phyloP scores from a whole-genome alignment of 2,113 vertebrate species.

The Oncorhynchus nerka region DNA sequence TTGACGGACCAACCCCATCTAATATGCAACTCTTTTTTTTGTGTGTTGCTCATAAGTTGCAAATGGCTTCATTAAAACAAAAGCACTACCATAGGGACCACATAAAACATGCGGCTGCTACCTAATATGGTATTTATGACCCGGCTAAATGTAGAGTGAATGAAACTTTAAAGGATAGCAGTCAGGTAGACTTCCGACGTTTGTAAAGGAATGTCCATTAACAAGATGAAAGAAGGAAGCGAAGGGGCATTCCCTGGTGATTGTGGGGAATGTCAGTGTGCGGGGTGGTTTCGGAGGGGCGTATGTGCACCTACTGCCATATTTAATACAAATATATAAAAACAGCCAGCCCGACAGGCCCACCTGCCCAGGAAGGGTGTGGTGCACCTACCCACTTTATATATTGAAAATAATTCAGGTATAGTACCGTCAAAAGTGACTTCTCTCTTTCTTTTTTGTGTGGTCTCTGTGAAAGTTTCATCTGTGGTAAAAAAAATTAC shows the following conservation, averaged over 20 bases:
- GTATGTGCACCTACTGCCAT: conserved; percentile 61
- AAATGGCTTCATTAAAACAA: conserved; percentile 99
- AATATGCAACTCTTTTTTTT: conserved; percentile 70
- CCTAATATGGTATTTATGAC: conserved; percentile 99
- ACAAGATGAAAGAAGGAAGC: conserved; percentile 83
- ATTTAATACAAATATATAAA: conserved; percentile 60
- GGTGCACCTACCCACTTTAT: conserved; percentile 37
- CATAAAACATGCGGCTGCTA: conserved; percentile 87
- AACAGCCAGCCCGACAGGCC: conserved; percentile 56
- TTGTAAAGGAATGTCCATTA: conserved; percentile 91
- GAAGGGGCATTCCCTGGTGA: conserved; percentile 74
- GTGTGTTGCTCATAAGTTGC: conserved; percentile 87
- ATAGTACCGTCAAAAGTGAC: conserved; percentile 53
- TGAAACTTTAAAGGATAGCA: conserved; percentile 98
- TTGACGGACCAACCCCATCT: conserved; percentile 93
- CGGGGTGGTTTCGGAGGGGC: conserved; percentile 50
- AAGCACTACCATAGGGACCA: conserved; percentile 92
- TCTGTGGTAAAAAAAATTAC: background rate
- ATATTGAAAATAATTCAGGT: conserved; percentile 65
- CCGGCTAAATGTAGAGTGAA: conserved; percentile 97
- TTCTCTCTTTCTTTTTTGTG: conserved; percentile 10
- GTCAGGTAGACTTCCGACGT: conserved; percentile 94
- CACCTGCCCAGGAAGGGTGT: conserved; percentile 35
- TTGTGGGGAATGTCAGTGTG: conserved; percentile 64
- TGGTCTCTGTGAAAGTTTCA: conserved; percentile 23